These are phyloP conservation scores for Phengaris alcon DNA, from an alignment of 2,888 invertebrate genomes.

Conservation along the genomic window DNA sequence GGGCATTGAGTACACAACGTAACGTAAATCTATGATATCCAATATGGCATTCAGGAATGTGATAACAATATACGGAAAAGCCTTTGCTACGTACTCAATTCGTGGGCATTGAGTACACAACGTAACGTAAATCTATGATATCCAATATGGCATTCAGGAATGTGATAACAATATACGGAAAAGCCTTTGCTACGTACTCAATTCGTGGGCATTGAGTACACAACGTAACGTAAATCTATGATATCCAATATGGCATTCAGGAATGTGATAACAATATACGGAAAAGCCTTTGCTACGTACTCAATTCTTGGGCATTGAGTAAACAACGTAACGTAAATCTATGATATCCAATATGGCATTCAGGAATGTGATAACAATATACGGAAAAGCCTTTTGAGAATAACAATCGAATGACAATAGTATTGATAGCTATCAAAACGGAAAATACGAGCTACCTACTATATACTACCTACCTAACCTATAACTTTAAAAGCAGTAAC, in stretches of 20 bases:
- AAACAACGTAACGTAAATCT: too few species aligned
- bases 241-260: not conserved
- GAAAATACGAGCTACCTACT: not conserved
- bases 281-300: too few species aligned
- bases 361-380: constrained; percentile 17
- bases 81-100: too few species aligned
- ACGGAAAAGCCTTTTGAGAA: constrained; percentile 16
- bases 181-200: too few species aligned
- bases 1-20: too few species aligned
- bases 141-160: not conserved
- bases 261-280: constrained; percentile 16
- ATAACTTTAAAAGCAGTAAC: too few species aligned
- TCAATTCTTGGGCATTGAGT: too few species aligned
- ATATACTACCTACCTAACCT: too few species aligned
- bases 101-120: too few species aligned
- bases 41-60: not conserved
- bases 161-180: constrained; percentile 19
- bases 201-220: too few species aligned
- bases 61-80: constrained; percentile 16
- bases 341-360: not conserved
- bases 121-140: not conserved
- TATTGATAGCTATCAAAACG: not conserved
- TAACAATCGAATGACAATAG: constrained; percentile 23
- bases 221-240: not conserved
- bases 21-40: not conserved